Evolutionary conservation across 2,113 vertebrate genomes (phyloP).

Genomic region (Syngnathus floridae): DNA sequence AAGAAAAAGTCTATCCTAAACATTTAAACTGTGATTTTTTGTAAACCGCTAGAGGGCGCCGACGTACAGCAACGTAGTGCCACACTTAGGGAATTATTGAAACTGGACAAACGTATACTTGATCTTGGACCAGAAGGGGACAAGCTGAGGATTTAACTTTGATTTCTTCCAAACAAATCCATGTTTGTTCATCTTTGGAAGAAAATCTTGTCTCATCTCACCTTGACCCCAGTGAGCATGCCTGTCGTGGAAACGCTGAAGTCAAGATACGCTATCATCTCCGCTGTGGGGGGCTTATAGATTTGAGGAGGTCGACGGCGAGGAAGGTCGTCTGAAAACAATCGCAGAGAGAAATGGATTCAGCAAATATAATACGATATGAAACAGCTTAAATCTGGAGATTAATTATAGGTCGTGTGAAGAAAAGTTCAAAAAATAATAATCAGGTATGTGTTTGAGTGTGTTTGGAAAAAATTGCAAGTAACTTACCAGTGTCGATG

Average conservation of each 20-base stretch:
- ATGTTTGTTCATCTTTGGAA: background rate
- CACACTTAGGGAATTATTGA: background rate
- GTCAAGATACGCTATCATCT: constrained; percentile 95
- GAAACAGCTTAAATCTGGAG: background rate
- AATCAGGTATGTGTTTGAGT: background rate
- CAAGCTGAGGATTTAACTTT: background rate
- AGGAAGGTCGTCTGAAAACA: constrained; percentile 86
- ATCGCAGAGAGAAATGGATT: background rate
- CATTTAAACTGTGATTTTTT: background rate
- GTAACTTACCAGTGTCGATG: constrained; percentile 85
- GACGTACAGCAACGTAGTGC: background rate
- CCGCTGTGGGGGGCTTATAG: constrained; percentile 93
- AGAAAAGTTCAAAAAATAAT: too few species aligned
- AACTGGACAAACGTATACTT: background rate
- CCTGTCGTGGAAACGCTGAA: constrained; percentile 97
- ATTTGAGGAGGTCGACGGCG: constrained; percentile 83
- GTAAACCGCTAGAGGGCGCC: background rate
- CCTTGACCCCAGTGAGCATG: constrained; percentile 98
- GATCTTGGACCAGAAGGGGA: background rate
- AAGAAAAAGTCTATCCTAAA: background rate
- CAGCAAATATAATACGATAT: background rate
- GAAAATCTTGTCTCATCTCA: constrained; percentile 37
- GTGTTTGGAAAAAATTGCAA: background rate
- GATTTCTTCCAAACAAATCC: background rate
- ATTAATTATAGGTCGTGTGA: too few species aligned